These are phyloP conservation scores for Barnardius zonarius DNA, from an alignment of 2,113 vertebrate species.

Conservation along the genomic window DNA sequence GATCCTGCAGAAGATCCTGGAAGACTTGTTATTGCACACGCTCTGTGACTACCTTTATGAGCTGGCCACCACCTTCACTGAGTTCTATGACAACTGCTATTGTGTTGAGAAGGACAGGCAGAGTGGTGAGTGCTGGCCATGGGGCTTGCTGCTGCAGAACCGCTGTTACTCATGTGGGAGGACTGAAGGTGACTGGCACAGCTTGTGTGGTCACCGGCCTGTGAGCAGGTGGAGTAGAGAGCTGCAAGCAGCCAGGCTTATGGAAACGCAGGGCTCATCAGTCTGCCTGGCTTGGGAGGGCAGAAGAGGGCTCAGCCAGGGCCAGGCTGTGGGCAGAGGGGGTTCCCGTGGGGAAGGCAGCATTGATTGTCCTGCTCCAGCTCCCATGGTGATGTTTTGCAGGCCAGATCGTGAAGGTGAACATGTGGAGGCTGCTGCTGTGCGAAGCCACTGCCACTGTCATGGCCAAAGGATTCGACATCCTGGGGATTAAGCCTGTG, in stretches of 20 bases:
- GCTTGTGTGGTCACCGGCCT: neutral
- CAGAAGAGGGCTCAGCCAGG: fast-evolving
- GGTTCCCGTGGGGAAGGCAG: neutral
- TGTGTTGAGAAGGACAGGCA: slow-evolving; percentile 96
- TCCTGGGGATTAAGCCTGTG: slow-evolving; percentile 92
- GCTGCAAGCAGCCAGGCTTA: neutral
- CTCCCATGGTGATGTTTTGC: neutral
- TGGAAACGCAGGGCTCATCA: neutral
- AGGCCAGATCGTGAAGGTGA: slow-evolving; percentile 93
- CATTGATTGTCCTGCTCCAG: neutral
- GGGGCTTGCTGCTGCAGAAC: neutral
- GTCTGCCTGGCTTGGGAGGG: neutral
- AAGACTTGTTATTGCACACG: slow-evolving; percentile 90
- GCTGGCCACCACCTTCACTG: slow-evolving; percentile 95
- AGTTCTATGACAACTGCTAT: slow-evolving; percentile 98
- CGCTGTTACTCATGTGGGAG: neutral
- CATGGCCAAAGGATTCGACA: slow-evolving; percentile 95
- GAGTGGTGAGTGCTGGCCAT: slow-evolving; percentile 78
- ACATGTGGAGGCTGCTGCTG: slow-evolving; percentile 94
- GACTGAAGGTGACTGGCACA: neutral
- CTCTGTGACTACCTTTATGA: slow-evolving; percentile 97
- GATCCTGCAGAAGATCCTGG: slow-evolving; percentile 92
- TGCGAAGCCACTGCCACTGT: slow-evolving; percentile 88
- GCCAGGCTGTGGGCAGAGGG: fast-evolving
- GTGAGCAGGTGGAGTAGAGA: neutral